phyloP scores from a whole-genome alignment of 2,797 vertebrate genomes.

The Serranus cabrilla region DNA sequence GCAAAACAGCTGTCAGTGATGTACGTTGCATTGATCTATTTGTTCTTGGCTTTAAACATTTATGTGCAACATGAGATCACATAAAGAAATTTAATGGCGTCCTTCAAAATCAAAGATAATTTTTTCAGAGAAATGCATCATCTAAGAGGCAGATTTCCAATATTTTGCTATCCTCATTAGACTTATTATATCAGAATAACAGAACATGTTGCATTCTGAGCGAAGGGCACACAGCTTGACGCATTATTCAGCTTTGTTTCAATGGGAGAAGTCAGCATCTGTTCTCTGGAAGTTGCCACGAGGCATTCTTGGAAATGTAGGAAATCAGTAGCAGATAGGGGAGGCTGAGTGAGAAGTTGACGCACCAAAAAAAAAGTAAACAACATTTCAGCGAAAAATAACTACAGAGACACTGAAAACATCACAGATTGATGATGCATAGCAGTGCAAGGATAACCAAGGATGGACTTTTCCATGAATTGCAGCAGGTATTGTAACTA shows the following conservation, averaged over 20 bases:
- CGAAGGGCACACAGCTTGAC: slow-evolving; percentile 56
- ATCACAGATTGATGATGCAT: slow-evolving; percentile 22
- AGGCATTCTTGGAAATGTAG: slow-evolving; percentile 59
- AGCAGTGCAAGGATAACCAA: background rate
- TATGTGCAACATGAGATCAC: background rate
- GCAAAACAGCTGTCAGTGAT: background rate
- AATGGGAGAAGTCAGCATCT: slow-evolving; percentile 56
- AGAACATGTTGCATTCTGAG: slow-evolving; percentile 41
- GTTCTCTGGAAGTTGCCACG: slow-evolving; percentile 55
- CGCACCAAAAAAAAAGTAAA: slow-evolving; percentile 35
- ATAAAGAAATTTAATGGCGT: slow-evolving; percentile 1
- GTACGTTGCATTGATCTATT: background rate
- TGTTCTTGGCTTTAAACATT: background rate
- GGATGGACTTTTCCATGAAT: slow-evolving; percentile 7
- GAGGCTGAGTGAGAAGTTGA: slow-evolving; percentile 11
- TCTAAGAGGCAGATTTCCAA: background rate
- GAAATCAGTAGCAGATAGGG: slow-evolving; percentile 29
- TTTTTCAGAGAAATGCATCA: slow-evolving; percentile 3
- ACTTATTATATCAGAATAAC: slow-evolving; percentile 45
- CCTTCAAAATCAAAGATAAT: slow-evolving; percentile 2
- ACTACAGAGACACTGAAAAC: background rate
- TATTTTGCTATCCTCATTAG: slow-evolving; percentile 24
- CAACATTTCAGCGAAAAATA: slow-evolving; percentile 34
- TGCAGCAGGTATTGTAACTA: background rate
- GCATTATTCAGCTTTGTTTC: slow-evolving; percentile 58